phyloP scores from a whole-genome alignment of 2,113 vertebrate genomes.

The Trogon melanurus region DNA sequence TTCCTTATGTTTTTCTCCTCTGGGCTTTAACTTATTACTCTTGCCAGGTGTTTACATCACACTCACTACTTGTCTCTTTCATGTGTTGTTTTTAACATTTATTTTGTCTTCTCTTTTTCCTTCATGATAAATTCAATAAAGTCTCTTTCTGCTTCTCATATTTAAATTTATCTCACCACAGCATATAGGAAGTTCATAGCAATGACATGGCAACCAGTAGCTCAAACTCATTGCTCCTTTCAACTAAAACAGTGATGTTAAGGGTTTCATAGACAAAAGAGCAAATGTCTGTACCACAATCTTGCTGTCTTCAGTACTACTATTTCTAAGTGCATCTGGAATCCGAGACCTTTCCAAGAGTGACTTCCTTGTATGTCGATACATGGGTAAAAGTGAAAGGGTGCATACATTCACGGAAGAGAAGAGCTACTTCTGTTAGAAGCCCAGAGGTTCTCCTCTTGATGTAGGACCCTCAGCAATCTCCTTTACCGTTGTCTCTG shows the following conservation, averaged over 20 bases:
- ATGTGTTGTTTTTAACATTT: constrained; percentile 21
- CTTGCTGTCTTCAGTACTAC: background rate
- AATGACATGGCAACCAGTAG: background rate
- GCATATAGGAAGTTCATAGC: background rate
- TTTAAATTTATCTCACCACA: background rate
- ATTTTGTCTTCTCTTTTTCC: background rate
- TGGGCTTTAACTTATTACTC: background rate
- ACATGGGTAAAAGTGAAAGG: background rate
- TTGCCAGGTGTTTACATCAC: background rate
- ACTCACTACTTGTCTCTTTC: background rate
- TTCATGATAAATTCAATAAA: background rate
- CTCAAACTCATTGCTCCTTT: background rate
- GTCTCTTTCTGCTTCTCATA: background rate
- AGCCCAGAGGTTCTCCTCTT: background rate
- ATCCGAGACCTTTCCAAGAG: background rate
- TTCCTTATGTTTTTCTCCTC: background rate
- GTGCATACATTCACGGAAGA: background rate
- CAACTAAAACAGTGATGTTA: background rate
- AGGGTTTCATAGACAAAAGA: background rate
- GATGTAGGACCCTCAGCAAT: background rate
- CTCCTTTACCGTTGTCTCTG: background rate
- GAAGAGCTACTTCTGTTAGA: background rate
- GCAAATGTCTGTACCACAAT: background rate
- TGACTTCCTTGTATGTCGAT: background rate
- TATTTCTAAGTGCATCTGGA: background rate